phyloP scores from a whole-genome alignment of 1,140 invertebrate species.

The Neotoxoptera formosana region DNA sequence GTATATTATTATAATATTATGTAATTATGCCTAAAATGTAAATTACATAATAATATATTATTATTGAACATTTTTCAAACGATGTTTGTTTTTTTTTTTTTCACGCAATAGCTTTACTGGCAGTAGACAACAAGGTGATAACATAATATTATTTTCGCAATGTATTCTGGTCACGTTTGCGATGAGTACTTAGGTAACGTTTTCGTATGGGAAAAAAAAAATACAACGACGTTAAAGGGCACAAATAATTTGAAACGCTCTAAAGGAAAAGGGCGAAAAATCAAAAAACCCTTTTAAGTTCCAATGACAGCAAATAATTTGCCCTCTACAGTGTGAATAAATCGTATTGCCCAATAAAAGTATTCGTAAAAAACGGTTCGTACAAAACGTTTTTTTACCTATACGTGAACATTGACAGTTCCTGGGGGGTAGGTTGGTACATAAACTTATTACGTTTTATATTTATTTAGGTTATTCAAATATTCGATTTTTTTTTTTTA shows the following conservation, averaged over 20 bases:
- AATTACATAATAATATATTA: not conserved
- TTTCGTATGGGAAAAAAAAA: not conserved
- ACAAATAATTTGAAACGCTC: not conserved
- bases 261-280: not conserved
- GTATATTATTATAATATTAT: no score
- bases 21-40: not conserved
- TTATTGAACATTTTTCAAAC: not conserved
- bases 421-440: not conserved
- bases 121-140: not conserved
- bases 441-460: constrained; percentile 19
- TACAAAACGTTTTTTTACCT: no score
- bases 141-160: not conserved
- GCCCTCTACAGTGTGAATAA: not conserved
- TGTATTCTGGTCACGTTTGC: not conserved
- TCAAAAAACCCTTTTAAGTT: constrained; percentile 17
- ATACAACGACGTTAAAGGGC: not conserved
- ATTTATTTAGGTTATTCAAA: constrained; percentile 14
- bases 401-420: not conserved
- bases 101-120: not conserved
- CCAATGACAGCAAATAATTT: constrained; percentile 11
- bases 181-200: not conserved
- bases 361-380: not conserved
- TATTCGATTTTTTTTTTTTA: constrained; percentile 17
- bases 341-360: not conserved
- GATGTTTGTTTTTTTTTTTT: not conserved